A percentile compares a stretch with the other conserved stretches of the same genome.
Evolutionary conservation across 2,888 invertebrate genomes (phyloP).

Genomic region (Ectemnius continuus): DNA sequence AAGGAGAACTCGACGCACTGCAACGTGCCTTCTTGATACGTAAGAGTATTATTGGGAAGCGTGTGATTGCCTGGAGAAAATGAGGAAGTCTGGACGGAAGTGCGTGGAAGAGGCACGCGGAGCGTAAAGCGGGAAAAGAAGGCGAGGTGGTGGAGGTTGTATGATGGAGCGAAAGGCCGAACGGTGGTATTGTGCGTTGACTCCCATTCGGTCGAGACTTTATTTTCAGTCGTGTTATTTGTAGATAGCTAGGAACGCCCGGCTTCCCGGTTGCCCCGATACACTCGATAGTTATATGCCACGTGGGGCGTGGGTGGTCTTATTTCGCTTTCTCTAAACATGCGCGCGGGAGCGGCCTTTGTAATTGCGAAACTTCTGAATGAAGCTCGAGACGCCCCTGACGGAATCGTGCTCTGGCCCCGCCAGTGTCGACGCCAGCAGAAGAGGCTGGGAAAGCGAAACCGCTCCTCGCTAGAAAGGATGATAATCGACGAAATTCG

Average conservation of each 20-base stretch:
- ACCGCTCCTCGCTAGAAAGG: conserved; percentile 34
- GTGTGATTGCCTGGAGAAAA: no score
- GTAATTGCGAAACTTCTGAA: conserved; percentile 62
- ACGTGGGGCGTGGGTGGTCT: conserved; percentile 34
- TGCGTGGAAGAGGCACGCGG: no score
- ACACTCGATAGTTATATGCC: background rate
- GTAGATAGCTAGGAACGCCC: conserved; percentile 23
- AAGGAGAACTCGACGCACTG: no score
- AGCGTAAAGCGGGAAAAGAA: no score
- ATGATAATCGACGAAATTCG: conserved; percentile 29
- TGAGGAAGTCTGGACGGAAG: no score
- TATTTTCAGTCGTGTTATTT: conserved; percentile 39
- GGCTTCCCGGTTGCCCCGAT: background rate
- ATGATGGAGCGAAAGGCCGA: no score
- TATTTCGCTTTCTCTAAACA: conserved; percentile 57
- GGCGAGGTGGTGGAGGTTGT: no score
- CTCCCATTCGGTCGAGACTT: background rate
- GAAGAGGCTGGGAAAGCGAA: conserved; percentile 25
- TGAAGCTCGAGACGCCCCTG: conserved; percentile 55
- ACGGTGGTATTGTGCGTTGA: background rate
- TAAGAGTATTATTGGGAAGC: no score
- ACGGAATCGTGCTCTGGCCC: conserved; percentile 45
- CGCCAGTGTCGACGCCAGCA: conserved; percentile 3
- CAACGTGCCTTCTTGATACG: no score
- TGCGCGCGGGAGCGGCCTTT: conserved; percentile 40